Percentiles rank a stretch among this genome's conserved stretches.
phyloP scores from a whole-genome alignment of 2,113 vertebrate species.

The Oreotrochilus melanogaster region DNA sequence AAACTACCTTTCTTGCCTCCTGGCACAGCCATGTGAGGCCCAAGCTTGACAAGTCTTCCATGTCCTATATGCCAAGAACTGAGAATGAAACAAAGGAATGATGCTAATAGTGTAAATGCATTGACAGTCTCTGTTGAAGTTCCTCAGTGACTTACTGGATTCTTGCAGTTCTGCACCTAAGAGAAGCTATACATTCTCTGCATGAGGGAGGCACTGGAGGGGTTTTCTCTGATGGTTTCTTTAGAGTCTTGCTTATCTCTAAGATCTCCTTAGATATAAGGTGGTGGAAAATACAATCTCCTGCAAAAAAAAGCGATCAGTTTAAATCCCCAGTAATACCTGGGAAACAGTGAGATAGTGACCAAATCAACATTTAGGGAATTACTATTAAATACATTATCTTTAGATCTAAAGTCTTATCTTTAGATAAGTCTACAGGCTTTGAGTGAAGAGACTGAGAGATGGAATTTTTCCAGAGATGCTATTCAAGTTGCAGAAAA shows the following conservation, averaged over 20 bases:
- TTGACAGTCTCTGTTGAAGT: not conserved
- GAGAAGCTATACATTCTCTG: not conserved
- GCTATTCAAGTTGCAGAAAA: constrained; percentile 25
- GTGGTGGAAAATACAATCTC: not conserved
- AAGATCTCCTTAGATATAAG: not conserved
- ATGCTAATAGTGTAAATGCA: constrained; percentile 33
- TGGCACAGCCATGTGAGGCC: constrained; percentile 21
- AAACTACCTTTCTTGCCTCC: constrained; percentile 51
- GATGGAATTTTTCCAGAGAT: not conserved
- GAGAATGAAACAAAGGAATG: constrained; percentile 31
- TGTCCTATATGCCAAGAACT: not conserved
- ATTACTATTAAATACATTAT: not conserved
- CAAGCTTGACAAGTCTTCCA: not conserved
- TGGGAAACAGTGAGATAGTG: not conserved
- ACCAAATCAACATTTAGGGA: not conserved
- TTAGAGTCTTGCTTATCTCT: not conserved
- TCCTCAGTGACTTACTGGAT: not conserved
- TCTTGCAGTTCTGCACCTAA: not conserved
- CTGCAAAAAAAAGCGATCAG: not conserved
- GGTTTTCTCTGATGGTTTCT: not conserved
- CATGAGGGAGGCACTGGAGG: not conserved
- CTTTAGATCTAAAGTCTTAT: not conserved
- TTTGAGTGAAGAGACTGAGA: not conserved
- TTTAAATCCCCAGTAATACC: not conserved
- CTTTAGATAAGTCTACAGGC: not conserved